Evolutionary conservation across 2,797 vertebrate species (phyloP), one percentile per base, ranked within the genome.

Genomic region (Falco peregrinus): DNA sequence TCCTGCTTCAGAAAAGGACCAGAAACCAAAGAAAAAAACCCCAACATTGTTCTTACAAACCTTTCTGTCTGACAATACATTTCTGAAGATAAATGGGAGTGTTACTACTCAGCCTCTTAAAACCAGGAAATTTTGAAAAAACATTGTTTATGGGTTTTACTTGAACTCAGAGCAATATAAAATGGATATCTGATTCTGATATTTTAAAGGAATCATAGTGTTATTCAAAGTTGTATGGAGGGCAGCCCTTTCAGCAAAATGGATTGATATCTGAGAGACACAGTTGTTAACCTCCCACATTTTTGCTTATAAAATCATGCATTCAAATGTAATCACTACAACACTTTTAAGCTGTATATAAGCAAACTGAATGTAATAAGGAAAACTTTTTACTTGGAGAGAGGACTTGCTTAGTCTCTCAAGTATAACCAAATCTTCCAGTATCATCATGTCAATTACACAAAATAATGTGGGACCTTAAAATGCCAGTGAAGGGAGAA

Each of bases 251-350:
- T 12, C 47, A 89, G 21, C 3, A 89, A 80, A 83, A 93, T 1
- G 5, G 22, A 79, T 29, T 0, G 0, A 24, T 37, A 53, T 13
- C 45, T 0, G 6, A 59, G 33, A 60, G 67, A 77, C 15, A 6
- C 11, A 60, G 39, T 5, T 60, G 45, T 63, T 82, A 35, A 51
- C 7, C 22, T 59, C 35, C 13, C 17, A 4, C 25, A 65, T n/a
- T 83, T 63, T 64, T 69, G 33, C 57, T 56, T 74, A 70, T 10
- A 51, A 22, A 89, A 60, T 7, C 15, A 82, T 10, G 15, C 19
- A 48, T 48, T 82, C 33, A 48, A 41, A 39, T 18, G 18, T 64
- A 54, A 82, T 25, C 16, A 37, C 39, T 73, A 16, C 45, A 48
- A 69, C 11, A 73, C 16, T 31, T 60, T 22, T 17, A 59, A 21